Conservation (phyloP, 2,888 invertebrate species). For the Brachypalpus laphriformis region DNA sequence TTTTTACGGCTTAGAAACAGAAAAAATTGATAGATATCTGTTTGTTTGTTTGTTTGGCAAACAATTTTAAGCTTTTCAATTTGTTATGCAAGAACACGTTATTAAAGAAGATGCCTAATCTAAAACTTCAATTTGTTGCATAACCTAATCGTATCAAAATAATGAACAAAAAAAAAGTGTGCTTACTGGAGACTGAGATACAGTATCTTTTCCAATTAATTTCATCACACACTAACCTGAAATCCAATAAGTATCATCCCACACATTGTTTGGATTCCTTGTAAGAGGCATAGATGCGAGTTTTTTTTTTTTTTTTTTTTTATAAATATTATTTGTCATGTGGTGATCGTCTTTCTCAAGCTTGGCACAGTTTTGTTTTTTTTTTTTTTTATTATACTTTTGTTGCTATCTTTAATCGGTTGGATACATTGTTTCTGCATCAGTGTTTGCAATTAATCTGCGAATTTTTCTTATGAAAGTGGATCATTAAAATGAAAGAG, state of each 20-base stretch:
- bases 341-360: slow-evolving; percentile 13
- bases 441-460: slow-evolving; percentile 2
- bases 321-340: neutral
- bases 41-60: neutral
- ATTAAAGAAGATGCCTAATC: neutral
- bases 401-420: neutral
- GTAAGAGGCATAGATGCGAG: slow-evolving; percentile 3
- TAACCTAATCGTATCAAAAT: slow-evolving; percentile 7
- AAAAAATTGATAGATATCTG: neutral
- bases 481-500: neutral
- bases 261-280: slow-evolving; percentile 32
- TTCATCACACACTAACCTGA: slow-evolving; percentile 48
- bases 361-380: neutral
- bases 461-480: slow-evolving; percentile 14
- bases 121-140: slow-evolving; percentile 4
- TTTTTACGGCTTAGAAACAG: neutral
- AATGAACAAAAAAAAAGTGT: neutral
- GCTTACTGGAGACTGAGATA: slow-evolving; percentile 13
- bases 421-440: slow-evolving; percentile 9
- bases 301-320: neutral
- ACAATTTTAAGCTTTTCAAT: neutral
- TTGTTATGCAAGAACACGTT: neutral
- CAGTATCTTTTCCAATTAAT: slow-evolving; percentile 52
- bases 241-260: slow-evolving; percentile 52
- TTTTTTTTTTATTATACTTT: neutral